These are phyloP conservation scores for Hemicrepidius hirtus DNA, from an alignment of 2,888 invertebrate species.

Conservation along the genomic window DNA sequence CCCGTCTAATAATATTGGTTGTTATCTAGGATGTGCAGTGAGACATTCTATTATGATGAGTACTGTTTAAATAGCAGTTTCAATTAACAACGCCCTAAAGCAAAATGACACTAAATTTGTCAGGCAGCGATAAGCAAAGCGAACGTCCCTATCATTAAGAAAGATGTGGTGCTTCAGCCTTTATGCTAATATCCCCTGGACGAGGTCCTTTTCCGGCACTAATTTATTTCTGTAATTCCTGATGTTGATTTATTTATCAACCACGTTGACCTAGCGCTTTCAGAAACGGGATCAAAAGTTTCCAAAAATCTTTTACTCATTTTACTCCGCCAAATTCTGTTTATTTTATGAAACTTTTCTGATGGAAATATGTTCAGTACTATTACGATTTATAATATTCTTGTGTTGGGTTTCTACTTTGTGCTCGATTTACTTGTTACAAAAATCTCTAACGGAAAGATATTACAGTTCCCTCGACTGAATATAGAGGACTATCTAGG, in stretches of 20 bases:
- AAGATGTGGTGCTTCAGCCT: conserved; percentile 28
- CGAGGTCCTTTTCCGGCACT: conserved; percentile 22
- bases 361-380: no score
- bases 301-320: not conserved
- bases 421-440: no score
- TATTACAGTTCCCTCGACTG: no score
- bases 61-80: conserved; percentile 62
- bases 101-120: conserved; percentile 57
- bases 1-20: conserved; percentile 54
- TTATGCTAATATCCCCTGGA: conserved; percentile 30
- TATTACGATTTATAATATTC: no score
- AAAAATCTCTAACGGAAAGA: no score
- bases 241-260: conserved; percentile 6
- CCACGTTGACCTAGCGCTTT: not conserved
- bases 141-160: conserved; percentile 37
- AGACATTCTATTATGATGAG: conserved; percentile 59
- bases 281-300: not conserved
- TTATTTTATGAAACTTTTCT: no score
- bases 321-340: no score
- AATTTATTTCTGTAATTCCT: conserved; percentile 10
- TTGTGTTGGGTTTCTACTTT: no score
- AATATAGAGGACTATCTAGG: no score
- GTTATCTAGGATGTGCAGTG: conserved; percentile 62
- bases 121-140: conserved; percentile 56
- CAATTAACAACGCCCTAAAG: conserved; percentile 61